Evolutionary conservation across 2,888 invertebrate genomes (phyloP), one percentile per base, ranked within the genome.

Genomic region (Thelaira solivaga): DNA sequence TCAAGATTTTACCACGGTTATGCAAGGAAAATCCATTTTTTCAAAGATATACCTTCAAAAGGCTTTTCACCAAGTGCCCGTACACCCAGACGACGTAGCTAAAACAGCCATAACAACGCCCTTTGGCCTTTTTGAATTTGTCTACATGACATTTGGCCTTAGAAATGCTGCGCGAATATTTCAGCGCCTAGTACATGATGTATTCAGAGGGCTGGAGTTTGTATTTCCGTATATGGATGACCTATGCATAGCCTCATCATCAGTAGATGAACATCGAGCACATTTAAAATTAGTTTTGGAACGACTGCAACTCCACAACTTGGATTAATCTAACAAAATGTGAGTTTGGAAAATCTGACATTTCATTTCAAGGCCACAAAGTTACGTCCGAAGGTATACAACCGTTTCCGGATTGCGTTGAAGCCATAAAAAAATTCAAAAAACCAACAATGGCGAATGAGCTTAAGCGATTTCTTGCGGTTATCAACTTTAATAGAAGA

Each of bases 291-390:
- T 73, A 4, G 51, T 78, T 26, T 67, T 74, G 10, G 49, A 62
- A 16, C 31, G 69, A 39, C 29, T 75, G 10, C 43, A 62, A 11
- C 13, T 68, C 22, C 26, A 69, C 26, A n/a, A 41, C 13, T 39
- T 80, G 8, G 36, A 67, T 79, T 29, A 80, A 74, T 20, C 10
- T 77, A n/a, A 29, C 64, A 5, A 78, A 76, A 41, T 81, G 68
- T 68, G 55, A 67, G 4, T 76, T 80, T 22, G 67, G 31, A 13
- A 59, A 69, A 41, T 49, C 47, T 2, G 39, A 61, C 7, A 51
- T 71, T 31, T 43, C 49, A 3, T 69, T 59, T n/a, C 41, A 59
- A 0, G 57, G 68, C 1, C 59, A 69, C n/a, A 57, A 22, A 22
- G 41, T 69, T n/a, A 49, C 49, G 3, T 0, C 49, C 4, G 26